Conservation (phyloP, 2,888 invertebrate species). For the Cabera pusaria region DNA sequence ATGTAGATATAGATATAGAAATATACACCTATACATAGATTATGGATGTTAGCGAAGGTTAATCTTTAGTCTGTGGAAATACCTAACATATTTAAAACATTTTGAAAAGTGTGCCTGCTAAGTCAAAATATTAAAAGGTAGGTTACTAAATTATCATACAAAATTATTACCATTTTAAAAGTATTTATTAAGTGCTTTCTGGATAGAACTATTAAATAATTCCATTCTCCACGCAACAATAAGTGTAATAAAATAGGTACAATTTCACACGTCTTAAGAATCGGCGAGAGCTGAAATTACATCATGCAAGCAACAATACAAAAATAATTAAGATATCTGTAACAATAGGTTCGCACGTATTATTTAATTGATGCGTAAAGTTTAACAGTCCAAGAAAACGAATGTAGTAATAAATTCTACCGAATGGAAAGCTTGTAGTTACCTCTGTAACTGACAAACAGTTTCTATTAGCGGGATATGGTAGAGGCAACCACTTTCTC, state of each 20-base stretch:
- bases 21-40: too few species aligned
- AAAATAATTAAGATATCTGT: conserved; percentile 30
- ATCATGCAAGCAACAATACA: conserved; percentile 28
- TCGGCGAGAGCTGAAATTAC: conserved; percentile 37
- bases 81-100: too few species aligned
- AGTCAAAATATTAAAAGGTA: too few species aligned
- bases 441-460: conserved; percentile 1
- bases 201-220: too few species aligned
- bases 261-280: conserved; percentile 32
- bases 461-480: not conserved
- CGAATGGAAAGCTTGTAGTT: conserved; percentile 10
- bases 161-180: conserved; percentile 1
- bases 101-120: too few species aligned
- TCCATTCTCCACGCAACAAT: conserved; percentile 38
- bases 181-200: too few species aligned
- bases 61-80: too few species aligned
- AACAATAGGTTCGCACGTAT: conserved; percentile 34
- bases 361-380: conserved; percentile 20
- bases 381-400: conserved; percentile 16
- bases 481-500: conserved; percentile 6
- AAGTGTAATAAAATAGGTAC: conserved; percentile 5
- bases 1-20: too few species aligned
- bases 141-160: too few species aligned
- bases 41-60: too few species aligned
- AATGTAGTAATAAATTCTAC: conserved; percentile 11